Base-by-base conservation (phyloP, 1,140 invertebrate species). In the Globodera rostochiensis region DNA sequence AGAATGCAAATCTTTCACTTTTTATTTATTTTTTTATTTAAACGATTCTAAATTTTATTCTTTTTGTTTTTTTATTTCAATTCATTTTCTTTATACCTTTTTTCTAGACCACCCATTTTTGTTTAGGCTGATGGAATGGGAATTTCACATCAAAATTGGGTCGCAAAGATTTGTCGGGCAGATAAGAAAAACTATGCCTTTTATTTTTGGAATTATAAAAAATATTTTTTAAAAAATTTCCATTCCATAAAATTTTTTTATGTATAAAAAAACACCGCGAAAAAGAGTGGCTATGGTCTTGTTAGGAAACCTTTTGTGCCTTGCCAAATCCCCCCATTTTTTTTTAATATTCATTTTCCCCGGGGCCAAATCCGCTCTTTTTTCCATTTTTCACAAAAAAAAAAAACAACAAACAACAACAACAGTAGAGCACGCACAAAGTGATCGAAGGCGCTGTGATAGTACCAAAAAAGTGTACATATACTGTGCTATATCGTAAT, bases 201-300 rank as follows among this genome's bases (percentile, higher is more conserved):
- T 53, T 4, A 53, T 53, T 53, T 13, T 53, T 53, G 50, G 7
- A 19, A 64, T 19, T 19, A 19, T 15, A 64, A 64, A 64, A 64
- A 64, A 64, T 64, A 19, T 64, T 7, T 50, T 13, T 4, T 1
- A 7, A 53, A 9, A 64, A 64, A 64, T 15, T 13, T 6, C 57
- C 57, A 64, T 64, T 64, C 57, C 57, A 64, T 64, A 11, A 11
- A 64, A 64, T 71, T 71, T n/a, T 71, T 71, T 71, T 71, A 71
- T 71, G 21, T 71, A 0, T 71, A 11, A 13, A 13, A 45, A 71
- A 71, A 45, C 36, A 71, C 25, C 69, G 69, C 69, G 69, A 71
- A 71, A 71, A 71, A 71, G 69, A 71, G 69, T 71, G 69, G 69
- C 69, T 71, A 36, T 71, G 69, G 69, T 71, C 69, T 71, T 71